Evolutionary conservation across 2,113 vertebrate species (phyloP).

Genomic region (Rhipidura dahli): DNA sequence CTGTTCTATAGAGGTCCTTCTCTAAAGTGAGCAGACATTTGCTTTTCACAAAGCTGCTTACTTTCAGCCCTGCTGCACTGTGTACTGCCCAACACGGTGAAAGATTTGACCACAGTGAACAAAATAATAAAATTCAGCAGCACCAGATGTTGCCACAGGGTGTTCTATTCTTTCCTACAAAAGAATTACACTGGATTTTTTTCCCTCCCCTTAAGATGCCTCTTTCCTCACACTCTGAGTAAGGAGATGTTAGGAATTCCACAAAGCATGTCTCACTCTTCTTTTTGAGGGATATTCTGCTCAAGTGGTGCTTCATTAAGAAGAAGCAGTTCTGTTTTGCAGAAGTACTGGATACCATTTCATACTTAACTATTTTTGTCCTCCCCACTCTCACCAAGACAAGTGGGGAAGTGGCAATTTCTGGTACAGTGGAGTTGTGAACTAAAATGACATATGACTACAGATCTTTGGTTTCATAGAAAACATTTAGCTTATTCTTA

Average conservation of each 20-base stretch:
- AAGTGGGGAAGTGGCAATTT: neutral
- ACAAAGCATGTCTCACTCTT: neutral
- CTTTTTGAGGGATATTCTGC: neutral
- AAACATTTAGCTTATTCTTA: neutral
- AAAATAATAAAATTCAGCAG: neutral
- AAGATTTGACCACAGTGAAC: neutral
- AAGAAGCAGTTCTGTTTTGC: neutral
- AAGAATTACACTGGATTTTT: neutral
- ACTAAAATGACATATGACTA: neutral
- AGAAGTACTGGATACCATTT: neutral
- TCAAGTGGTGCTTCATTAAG: neutral
- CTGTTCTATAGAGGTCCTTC: neutral
- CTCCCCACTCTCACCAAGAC: neutral
- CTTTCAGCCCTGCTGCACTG: neutral
- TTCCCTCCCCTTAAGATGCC: neutral
- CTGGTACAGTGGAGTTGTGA: neutral
- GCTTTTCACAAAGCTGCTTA: neutral
- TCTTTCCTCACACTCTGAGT: neutral
- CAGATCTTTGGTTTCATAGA: neutral
- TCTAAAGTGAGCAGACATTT: neutral
- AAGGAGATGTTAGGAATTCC: neutral
- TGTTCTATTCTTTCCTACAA: neutral
- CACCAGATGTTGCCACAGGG: neutral
- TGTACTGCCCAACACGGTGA: neutral
- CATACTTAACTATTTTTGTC: neutral